A percentile compares a stretch with the other conserved stretches of the same genome.
phyloP scores from a whole-genome alignment of 2,113 vertebrate species.

The Charina bottae region DNA sequence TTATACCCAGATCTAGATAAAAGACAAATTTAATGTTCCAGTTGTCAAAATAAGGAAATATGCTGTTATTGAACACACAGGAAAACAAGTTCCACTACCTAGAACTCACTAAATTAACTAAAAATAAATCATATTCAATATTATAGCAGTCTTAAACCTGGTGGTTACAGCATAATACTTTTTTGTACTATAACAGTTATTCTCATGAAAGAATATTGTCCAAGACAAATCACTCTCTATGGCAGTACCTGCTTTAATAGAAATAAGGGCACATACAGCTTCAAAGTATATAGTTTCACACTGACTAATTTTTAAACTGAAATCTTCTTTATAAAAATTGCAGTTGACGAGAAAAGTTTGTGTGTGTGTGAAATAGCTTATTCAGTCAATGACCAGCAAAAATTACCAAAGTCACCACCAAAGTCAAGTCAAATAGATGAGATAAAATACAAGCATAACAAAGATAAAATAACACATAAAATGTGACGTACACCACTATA shows the following conservation, averaged over 20 bases:
- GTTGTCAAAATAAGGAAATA: conserved; percentile 18
- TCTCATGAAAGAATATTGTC: background rate
- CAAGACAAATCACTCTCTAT: background rate
- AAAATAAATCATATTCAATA: conserved; percentile 3
- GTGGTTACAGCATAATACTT: background rate
- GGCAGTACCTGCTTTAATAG: background rate
- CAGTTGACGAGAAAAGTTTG: background rate
- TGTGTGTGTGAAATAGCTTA: no score
- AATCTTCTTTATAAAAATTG: background rate
- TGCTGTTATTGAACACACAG: conserved; percentile 6
- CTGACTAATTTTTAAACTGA: background rate
- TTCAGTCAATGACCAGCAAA: no score
- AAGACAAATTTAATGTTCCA: conserved; percentile 20
- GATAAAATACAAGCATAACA: no score
- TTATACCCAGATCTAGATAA: conserved; percentile 8
- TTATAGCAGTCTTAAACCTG: background rate
- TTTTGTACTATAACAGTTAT: background rate
- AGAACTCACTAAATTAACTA: background rate
- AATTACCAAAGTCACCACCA: no score
- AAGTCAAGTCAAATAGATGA: no score
- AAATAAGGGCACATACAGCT: background rate
- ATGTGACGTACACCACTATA: no score
- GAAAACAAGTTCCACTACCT: conserved; percentile 25
- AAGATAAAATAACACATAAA: no score
- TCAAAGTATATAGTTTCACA: background rate